Evolutionary conservation across 2,888 invertebrate genomes (phyloP), one percentile per base, ranked within the genome.

Genomic region (Drosophila melanosoma): DNA sequence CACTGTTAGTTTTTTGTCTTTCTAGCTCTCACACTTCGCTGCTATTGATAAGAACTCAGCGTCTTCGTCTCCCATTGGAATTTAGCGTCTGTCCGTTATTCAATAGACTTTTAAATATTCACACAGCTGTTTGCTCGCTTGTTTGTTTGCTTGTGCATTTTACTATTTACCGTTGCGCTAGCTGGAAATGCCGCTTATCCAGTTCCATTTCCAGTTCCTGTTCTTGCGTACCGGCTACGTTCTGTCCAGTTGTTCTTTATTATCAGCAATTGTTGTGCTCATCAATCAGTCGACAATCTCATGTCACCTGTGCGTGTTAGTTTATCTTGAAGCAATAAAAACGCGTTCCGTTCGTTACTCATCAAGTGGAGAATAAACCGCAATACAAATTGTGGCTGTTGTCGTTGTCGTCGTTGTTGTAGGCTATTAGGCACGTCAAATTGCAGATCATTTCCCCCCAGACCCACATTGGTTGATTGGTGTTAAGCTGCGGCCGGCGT

Each of bases 311-410:
- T 59, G 72, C 63, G 70, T 74, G 71, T 53, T 59, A 48, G 59
- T 69, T 76, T 74, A 80, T 85, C 83, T 76, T 69, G 66, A 54
- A 53, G 45, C 57, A 49, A 69, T 54, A 71, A 56, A 38, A 56
- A 56, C 52, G 67, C 68, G 74, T 77, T 69, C 83, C 87, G 84
- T 85, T 83, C 60, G 33, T 63, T 72, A 83, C 70, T 74, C 81
- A 87, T 79, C 79, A 63, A 58, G 64, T 38, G 56, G 63, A 69
- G 59, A 63, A 81, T 74, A 62, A 79, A 85, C 84, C 86, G 82
- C 80, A 79, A 85, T 74, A 65, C 23, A 73, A 63, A 68, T 59
- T 56, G 42, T 60, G 58, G 77, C 32, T 77, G 49, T 36, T 65
- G 35, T 33, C 40, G 64, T 56, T 66, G 57, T n/a, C 12, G 45